These are phyloP conservation scores for Graptemys geographica DNA, from an alignment of 2,797 vertebrate genomes.

Conservation along the genomic window DNA sequence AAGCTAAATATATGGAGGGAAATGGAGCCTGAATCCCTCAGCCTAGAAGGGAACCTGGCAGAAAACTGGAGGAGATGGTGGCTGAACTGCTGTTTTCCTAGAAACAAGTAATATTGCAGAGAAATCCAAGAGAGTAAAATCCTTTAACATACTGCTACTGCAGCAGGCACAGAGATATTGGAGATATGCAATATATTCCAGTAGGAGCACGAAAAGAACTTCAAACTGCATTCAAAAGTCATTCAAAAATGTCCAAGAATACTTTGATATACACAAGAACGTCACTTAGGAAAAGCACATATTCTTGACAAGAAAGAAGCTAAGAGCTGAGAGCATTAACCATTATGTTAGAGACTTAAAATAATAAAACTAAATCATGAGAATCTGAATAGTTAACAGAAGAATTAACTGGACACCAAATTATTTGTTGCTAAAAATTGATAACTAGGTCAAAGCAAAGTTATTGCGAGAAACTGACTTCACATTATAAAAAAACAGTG, in stretches of 20 bases:
- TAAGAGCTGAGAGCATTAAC: constrained; percentile 5
- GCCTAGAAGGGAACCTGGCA: constrained; percentile 38
- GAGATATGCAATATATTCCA: constrained; percentile 31
- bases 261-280: constrained; percentile 31
- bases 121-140: constrained; percentile 67
- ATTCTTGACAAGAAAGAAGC: neutral
- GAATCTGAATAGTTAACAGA: neutral
- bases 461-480: neutral
- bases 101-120: constrained; percentile 67
- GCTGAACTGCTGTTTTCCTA: constrained; percentile 27
- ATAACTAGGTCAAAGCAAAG: constrained; percentile 32
- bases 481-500: neutral
- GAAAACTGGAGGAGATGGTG: constrained; percentile 48
- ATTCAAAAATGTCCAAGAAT: constrained; percentile 4
- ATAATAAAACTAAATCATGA: neutral
- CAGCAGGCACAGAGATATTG: constrained; percentile 51
- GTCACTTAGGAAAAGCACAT: neutral
- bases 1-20: constrained; percentile 64
- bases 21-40: constrained; percentile 61
- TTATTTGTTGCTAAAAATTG: neutral
- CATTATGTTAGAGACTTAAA: neutral
- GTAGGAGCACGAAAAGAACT: neutral
- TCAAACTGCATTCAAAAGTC: neutral
- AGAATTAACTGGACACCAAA: neutral
- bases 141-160: constrained; percentile 57